phyloP scores from a whole-genome alignment of 2,113 vertebrate genomes.

The Conger conger region DNA sequence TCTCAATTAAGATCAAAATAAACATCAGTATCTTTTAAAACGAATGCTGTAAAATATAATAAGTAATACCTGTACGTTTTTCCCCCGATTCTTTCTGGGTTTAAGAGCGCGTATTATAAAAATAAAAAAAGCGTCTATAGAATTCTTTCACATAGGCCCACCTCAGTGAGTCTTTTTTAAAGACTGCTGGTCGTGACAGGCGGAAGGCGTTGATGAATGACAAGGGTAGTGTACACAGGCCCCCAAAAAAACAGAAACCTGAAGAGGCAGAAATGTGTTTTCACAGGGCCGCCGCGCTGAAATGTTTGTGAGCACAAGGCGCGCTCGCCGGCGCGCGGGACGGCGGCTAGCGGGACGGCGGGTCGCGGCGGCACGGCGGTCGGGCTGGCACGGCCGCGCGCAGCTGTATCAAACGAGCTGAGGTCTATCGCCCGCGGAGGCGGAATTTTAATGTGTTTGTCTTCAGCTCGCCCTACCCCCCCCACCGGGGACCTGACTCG shows the following conservation, averaged over 20 bases:
- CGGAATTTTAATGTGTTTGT: conserved; percentile 14
- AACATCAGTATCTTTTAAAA: too few species aligned
- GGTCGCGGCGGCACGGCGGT: conserved; percentile 5
- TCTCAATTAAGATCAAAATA: neutral
- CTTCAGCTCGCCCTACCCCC: conserved; percentile 11
- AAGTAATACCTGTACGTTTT: too few species aligned
- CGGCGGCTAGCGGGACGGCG: neutral
- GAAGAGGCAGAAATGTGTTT: neutral
- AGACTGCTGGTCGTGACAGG: neutral
- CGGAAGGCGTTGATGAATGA: neutral
- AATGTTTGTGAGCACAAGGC: neutral
- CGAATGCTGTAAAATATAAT: too few species aligned
- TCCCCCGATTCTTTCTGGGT: too few species aligned
- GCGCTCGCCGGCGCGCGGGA: neutral
- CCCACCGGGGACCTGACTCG: neutral
- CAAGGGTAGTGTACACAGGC: neutral
- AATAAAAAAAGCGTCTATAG: too few species aligned
- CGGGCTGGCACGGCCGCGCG: conserved; percentile 13
- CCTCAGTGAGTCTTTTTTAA: too few species aligned
- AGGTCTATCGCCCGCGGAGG: neutral
- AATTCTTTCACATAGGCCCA: too few species aligned
- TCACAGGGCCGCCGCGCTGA: neutral
- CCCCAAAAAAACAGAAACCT: neutral
- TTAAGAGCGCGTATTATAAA: too few species aligned
- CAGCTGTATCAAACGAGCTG: conserved; percentile 27